Evolutionary conservation across 2,113 vertebrate genomes (phyloP), one percentile per base, ranked within the genome.

Genomic region (Strix uralensis): DNA sequence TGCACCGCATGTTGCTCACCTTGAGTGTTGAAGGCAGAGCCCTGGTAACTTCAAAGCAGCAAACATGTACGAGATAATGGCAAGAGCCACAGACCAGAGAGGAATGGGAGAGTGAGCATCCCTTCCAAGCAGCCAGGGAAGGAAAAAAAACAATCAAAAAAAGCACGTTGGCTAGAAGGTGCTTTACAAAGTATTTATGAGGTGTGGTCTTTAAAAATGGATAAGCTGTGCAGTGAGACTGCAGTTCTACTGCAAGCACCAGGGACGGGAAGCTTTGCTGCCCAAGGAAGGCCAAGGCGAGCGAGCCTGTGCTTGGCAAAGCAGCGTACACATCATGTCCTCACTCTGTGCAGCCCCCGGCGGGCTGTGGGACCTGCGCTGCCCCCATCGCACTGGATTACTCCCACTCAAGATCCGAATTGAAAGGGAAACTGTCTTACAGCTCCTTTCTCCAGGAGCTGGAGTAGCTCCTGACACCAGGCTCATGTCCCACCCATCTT

Each of bases 141-240:
- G 66, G 57, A 84, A 90, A 84, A 65, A 84, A 92, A 84, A 65
- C 23, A 89, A 96, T 82, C 18, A 81, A 73, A 95, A 79, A 74
- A 38, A 59, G n/a, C 84, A 79, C 44, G 5, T 91, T 90, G 93
- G 93, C 95, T 96, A 77, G 94, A 95, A 96, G 96, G 96, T 90
- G 85, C 62, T 95, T 94, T 95, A 95, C 90, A 19, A 97, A 96
- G 93, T 94, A 96, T 97, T 97, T 95, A 96, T 97, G 95, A 96
- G 79, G 62, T 47, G 47, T 21, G 59, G 82, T 96, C 6, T 47
- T 97, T 95, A 97, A 97, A 96, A 97, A 96, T 96, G 81, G 79
- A 96, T 97, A 66, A 95, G 95, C 58, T 79, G 90, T 66, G 79
- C 93, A 54, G 74, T 14, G 81, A 96, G 78, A n/a, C 62, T 87